phyloP scores from a whole-genome alignment of 2,888 invertebrate species.

The Drosophila paramelanica region DNA sequence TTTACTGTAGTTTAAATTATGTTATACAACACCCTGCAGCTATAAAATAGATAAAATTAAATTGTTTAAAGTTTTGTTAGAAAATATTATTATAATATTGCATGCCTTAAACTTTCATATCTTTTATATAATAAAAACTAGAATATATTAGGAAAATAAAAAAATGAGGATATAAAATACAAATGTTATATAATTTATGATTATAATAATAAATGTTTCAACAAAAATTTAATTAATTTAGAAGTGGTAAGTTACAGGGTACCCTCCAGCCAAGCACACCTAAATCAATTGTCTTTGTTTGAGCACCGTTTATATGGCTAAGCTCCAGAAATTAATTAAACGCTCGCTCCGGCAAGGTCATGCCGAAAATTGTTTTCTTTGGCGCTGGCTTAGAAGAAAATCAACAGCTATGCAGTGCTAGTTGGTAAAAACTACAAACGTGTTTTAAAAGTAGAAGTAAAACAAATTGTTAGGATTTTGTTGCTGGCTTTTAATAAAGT shows the following conservation, averaged over 20 bases:
- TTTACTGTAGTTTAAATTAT: constrained; percentile 14
- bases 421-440: constrained; percentile 13
- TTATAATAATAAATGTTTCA: background rate
- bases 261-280: background rate
- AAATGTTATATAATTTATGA: too few relatives aligned
- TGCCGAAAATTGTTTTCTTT: constrained; percentile 23
- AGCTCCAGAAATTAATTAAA: constrained; percentile 70
- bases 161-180: too few relatives aligned
- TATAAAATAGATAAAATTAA: background rate
- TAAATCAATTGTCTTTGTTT: background rate
- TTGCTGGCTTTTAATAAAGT: constrained; percentile 43
- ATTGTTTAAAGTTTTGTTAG: background rate
- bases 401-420: constrained; percentile 28
- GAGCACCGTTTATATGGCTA: constrained; percentile 49
- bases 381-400: constrained; percentile 21
- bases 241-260: background rate
- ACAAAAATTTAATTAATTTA: background rate
- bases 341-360: constrained; percentile 57
- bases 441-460: background rate
- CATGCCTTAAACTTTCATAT: too few relatives aligned
- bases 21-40: background rate
- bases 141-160: too few relatives aligned
- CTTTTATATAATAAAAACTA: too few relatives aligned
- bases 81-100: background rate
- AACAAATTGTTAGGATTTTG: constrained; percentile 14